Percentiles rank a stretch among this genome's conserved stretches.
phyloP scores from a whole-genome alignment of 2,113 vertebrate species.

The Pteropus alecto region DNA sequence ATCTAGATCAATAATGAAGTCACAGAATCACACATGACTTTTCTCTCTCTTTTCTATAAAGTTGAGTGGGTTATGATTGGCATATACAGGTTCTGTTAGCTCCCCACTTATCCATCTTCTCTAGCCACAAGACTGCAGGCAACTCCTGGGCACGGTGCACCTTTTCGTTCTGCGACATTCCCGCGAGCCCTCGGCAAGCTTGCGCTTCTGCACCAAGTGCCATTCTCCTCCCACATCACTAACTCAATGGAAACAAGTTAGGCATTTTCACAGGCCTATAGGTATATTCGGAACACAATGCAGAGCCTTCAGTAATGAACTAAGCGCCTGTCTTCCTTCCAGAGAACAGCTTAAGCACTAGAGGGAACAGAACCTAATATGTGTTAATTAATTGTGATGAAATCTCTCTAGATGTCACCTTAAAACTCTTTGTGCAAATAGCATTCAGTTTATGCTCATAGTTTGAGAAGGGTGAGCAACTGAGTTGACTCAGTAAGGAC shows the following conservation, averaged over 20 bases:
- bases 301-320: not conserved
- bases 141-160: too few species aligned
- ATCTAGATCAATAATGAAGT: not conserved
- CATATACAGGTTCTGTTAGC: not conserved
- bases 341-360: not conserved
- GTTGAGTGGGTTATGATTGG: not conserved
- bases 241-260: not conserved
- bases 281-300: not conserved
- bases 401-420: not conserved
- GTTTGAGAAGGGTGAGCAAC: not conserved
- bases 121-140: not conserved
- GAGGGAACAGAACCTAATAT: not conserved
- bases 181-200: not conserved
- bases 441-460: not conserved
- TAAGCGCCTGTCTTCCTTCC: not conserved
- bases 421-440: not conserved
- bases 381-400: not conserved
- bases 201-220: not conserved
- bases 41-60: not conserved
- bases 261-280: not conserved
- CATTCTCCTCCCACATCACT: not conserved
- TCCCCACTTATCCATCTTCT: not conserved
- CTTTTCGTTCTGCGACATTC: not conserved
- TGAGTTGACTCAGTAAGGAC: constrained; percentile 29
- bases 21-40: not conserved